These are phyloP conservation scores for Paguma larvata DNA, from an alignment of 2,797 vertebrate genomes.

Conservation along the genomic window DNA sequence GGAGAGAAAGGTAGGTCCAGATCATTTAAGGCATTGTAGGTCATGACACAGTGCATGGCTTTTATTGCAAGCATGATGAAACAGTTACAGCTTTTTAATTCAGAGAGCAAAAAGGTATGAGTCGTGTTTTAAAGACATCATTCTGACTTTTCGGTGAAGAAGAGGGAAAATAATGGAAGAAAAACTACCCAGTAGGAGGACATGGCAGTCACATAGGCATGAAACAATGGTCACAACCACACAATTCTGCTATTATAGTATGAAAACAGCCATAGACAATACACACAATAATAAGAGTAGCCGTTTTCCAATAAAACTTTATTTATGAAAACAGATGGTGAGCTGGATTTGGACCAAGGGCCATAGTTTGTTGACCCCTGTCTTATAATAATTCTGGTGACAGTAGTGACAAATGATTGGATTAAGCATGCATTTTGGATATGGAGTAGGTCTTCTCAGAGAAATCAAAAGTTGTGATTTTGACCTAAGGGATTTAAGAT, in stretches of 20 bases:
- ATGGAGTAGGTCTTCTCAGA: not conserved
- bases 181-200: not conserved
- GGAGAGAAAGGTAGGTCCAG: not conserved
- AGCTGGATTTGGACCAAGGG: not conserved
- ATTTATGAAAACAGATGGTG: not conserved
- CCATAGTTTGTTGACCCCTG: not conserved
- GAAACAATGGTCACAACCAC: not conserved
- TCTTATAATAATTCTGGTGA: not conserved
- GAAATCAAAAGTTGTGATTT: conserved; percentile 17
- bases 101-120: not conserved
- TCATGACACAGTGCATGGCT: not conserved
- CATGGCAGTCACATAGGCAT: not conserved
- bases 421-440: not conserved
- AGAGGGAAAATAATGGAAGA: not conserved
- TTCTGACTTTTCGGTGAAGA: not conserved
- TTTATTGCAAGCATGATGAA: not conserved
- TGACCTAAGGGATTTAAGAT: not conserved
- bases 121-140: not conserved
- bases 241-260: not conserved
- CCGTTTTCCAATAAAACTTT: not conserved
- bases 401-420: not conserved
- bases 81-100: not conserved
- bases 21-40: not conserved
- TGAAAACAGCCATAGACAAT: not conserved
- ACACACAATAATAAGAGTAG: not conserved